Conservation (phyloP, 2,113 vertebrate species). For the Synodontis membranacea region DNA sequence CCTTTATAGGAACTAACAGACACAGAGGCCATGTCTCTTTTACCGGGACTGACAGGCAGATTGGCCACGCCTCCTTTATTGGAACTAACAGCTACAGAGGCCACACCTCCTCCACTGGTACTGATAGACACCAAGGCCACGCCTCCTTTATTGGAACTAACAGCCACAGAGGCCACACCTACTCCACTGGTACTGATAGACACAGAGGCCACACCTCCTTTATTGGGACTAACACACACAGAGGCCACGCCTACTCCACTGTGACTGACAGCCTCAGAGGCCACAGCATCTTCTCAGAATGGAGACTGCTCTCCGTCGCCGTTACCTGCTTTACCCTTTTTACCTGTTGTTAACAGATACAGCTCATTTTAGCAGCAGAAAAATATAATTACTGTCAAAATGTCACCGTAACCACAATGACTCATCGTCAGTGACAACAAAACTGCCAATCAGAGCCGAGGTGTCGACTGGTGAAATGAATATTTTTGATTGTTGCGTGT, state of each 20-base stretch:
- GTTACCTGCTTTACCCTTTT: not conserved
- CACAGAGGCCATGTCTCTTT: too few relatives aligned
- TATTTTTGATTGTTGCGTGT: conserved; percentile 7
- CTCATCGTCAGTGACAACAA: not conserved
- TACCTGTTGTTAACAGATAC: conserved; percentile 16
- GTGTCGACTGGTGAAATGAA: not conserved
- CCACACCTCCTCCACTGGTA: not conserved
- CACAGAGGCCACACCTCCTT: not conserved
- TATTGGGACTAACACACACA: not conserved
- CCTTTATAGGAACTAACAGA: too few relatives aligned
- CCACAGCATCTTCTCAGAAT: not conserved
- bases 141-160: not conserved
- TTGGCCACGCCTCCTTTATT: not conserved
- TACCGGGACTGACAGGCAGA: not conserved
- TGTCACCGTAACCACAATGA: not conserved
- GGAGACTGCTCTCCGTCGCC: not conserved
- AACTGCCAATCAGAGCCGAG: conserved; percentile 9
- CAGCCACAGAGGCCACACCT: not conserved
- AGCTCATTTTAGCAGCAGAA: not conserved
- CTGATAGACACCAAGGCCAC: too few relatives aligned
- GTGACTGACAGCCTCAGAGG: not conserved
- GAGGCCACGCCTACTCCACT: not conserved
- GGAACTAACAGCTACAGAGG: not conserved
- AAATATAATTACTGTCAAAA: conserved; percentile 14
- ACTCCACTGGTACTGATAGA: not conserved